phyloP scores from a whole-genome alignment of 1,140 invertebrate species.

The Maconellicoccus hirsutus region DNA sequence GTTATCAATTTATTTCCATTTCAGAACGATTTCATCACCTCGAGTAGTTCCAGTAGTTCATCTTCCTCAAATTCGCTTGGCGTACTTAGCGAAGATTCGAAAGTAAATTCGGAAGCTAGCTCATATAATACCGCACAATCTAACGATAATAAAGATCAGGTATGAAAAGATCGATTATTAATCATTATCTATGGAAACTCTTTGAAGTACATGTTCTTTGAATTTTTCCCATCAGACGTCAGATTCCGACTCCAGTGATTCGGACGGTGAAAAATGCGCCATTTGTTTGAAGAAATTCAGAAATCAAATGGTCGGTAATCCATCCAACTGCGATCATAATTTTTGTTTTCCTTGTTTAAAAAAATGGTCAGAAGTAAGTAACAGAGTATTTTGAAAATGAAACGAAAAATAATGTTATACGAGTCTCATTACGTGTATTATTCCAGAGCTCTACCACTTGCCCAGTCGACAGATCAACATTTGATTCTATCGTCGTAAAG shows the following conservation, averaged over 20 bases:
- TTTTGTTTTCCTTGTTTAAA: background rate
- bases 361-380: background rate
- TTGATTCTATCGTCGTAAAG: conserved; percentile 63
- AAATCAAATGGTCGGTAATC: background rate
- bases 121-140: background rate
- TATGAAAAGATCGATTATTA: too few species aligned
- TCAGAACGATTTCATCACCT: too few species aligned
- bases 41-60: too few species aligned
- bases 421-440: background rate
- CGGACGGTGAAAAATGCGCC: conserved; percentile 9
- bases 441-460: conserved; percentile 82
- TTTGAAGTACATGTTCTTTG: background rate
- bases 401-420: background rate
- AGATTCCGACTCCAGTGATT: conserved; percentile 11
- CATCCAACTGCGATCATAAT: background rate
- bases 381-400: background rate
- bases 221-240: background rate
- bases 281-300: conserved; percentile 16
- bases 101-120: background rate
- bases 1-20: too few species aligned
- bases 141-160: background rate
- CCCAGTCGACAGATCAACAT: conserved; percentile 79
- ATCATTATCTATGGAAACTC: too few species aligned
- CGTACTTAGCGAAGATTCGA: too few species aligned
- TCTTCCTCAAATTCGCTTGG: too few species aligned